A percentile compares a stretch with the other conserved stretches of the same genome.
phyloP scores from a whole-genome alignment of 2,797 vertebrate genomes.

The Dipus sagitta region DNA sequence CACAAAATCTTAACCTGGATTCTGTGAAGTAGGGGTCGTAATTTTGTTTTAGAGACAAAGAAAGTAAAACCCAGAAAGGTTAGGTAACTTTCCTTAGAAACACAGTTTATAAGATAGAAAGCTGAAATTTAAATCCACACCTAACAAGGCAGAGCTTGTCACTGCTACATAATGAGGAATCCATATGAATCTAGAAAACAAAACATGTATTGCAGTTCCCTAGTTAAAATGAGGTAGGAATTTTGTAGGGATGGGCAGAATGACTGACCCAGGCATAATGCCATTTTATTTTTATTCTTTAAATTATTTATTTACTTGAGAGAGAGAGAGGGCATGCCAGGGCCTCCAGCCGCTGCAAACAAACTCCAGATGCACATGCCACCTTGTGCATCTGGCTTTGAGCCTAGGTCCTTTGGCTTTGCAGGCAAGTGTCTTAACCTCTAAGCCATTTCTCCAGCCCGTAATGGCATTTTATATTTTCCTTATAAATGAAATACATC shows the following conservation, averaged over 20 bases:
- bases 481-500: slow-evolving; percentile 1
- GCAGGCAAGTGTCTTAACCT: no score
- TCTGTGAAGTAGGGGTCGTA: background rate
- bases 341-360: no score
- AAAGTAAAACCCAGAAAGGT: slow-evolving; percentile 5
- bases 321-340: no score
- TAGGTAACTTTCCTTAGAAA: background rate
- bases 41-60: slow-evolving; percentile 12
- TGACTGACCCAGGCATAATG: background rate
- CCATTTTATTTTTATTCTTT: background rate
- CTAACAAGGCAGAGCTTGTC: background rate
- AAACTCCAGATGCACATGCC: no score
- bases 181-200: background rate
- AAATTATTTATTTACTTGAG: no score
- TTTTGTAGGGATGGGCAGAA: background rate
- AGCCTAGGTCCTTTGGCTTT: no score
- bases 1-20: background rate
- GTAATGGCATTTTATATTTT: background rate
- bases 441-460: no score
- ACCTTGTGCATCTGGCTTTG: no score
- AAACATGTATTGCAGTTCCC: background rate
- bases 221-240: background rate
- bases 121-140: background rate
- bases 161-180: background rate
- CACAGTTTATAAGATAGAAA: background rate